Evolutionary conservation across 1,140 invertebrate genomes (phyloP).

Genomic region (Copidosoma floridanum): DNA sequence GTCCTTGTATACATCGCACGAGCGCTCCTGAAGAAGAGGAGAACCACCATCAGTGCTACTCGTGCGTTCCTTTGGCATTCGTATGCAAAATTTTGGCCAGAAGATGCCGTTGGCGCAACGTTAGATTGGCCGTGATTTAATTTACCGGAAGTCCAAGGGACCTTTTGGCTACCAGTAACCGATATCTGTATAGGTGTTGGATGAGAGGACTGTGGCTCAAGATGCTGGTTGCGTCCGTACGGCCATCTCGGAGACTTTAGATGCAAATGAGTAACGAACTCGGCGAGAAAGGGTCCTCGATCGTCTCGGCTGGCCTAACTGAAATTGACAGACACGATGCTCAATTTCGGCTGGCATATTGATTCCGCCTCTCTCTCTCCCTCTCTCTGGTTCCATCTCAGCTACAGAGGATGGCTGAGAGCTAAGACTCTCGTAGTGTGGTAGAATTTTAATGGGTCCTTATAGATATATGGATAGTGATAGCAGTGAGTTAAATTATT

Average conservation of each 20-base stretch:
- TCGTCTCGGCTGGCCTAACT: neutral
- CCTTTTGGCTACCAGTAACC: no score
- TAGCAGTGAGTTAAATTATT: no score
- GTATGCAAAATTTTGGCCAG: conserved; percentile 51
- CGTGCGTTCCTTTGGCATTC: conserved; percentile 42
- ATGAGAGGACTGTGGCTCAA: conserved; percentile 31
- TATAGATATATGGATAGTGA: no score
- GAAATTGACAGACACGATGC: conserved; percentile 17
- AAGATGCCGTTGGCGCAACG: conserved; percentile 53
- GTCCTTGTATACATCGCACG: conserved; percentile 19
- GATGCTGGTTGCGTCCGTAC: neutral
- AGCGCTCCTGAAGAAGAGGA: no score
- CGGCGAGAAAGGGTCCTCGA: neutral
- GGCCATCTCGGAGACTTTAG: conserved; percentile 14
- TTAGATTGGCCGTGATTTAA: conserved; percentile 57
- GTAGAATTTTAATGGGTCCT: no score
- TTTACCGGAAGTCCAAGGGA: no score
- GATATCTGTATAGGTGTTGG: conserved; percentile 14
- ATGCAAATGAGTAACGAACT: conserved; percentile 20
- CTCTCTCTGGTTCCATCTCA: no score
- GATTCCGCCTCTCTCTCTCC: no score
- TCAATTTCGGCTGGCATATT: conserved; percentile 20
- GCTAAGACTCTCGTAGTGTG: no score
- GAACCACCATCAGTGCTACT: no score
- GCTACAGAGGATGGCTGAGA: no score